Evolutionary conservation across 2,888 invertebrate genomes (phyloP).

Genomic region (Parthenolecanium corni): DNA sequence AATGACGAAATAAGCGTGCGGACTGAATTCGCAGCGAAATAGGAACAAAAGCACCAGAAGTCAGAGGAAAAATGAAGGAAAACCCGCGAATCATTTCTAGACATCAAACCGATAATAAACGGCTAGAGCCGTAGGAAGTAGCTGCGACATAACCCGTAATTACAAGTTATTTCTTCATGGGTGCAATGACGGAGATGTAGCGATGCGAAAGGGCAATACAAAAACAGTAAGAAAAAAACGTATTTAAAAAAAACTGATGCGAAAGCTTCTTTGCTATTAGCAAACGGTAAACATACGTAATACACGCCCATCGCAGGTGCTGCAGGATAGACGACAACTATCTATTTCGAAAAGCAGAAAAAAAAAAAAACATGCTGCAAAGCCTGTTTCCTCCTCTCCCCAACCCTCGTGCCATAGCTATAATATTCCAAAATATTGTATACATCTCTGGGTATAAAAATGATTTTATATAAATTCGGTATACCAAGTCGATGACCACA

Average conservation of each 20-base stretch:
- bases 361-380: no score
- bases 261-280: conserved; percentile 25
- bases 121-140: conserved; percentile 20
- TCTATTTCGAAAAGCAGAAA: conserved; percentile 4
- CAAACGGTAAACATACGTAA: conserved; percentile 22
- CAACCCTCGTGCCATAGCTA: no score
- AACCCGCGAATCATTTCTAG: no score
- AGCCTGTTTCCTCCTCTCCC: no score
- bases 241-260: not conserved
- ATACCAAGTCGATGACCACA: no score
- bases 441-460: no score
- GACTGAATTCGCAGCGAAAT: no score
- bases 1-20: no score
- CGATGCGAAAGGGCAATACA: conserved; percentile 5
- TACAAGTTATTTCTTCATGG: conserved; percentile 11
- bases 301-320: conserved; percentile 20
- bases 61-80: no score
- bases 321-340: conserved; percentile 18
- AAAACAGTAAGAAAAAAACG: not conserved
- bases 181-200: not conserved
- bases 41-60: no score
- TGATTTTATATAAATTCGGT: no score
- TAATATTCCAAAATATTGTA: no score
- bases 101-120: not conserved
- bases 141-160: conserved; percentile 18